phyloP scores from a whole-genome alignment of 2,888 invertebrate species.

The Eugnorisma glareosa region DNA sequence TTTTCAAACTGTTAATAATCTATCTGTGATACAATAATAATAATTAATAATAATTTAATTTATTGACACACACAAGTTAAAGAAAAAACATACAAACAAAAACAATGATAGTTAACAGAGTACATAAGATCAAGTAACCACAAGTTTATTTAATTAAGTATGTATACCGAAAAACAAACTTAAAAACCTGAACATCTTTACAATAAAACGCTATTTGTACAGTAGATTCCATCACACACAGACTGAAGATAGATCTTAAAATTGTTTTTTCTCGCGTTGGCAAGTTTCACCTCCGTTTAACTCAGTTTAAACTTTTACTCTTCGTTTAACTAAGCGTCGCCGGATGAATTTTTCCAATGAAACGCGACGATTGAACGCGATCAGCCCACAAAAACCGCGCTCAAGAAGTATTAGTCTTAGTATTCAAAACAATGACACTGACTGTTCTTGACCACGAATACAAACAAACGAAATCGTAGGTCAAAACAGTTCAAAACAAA shows the following conservation, averaged over 20 bases:
- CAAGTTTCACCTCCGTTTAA: neutral
- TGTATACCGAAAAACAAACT: no score
- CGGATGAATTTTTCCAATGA: neutral
- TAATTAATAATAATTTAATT: no score
- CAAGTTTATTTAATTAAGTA: neutral
- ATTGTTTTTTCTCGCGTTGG: no score
- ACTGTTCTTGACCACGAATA: neutral
- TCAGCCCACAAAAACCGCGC: no score
- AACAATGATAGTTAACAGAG: no score
- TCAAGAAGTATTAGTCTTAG: no score
- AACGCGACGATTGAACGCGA: no score
- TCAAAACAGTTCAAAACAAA: neutral
- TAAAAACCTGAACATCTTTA: neutral
- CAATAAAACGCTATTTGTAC: neutral
- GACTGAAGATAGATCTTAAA: no score
- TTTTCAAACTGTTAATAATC: neutral
- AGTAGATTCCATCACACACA: no score
- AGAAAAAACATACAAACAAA: no score
- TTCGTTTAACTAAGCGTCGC: neutral
- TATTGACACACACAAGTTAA: no score
- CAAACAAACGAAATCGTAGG: neutral
- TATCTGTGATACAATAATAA: neutral
- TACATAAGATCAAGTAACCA: no score
- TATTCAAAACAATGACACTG: neutral
- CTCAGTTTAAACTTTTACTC: neutral